Evolutionary conservation across 2,797 vertebrate species (phyloP), one percentile per base, ranked within the genome.

Genomic region (Clarias laeviceps): DNA sequence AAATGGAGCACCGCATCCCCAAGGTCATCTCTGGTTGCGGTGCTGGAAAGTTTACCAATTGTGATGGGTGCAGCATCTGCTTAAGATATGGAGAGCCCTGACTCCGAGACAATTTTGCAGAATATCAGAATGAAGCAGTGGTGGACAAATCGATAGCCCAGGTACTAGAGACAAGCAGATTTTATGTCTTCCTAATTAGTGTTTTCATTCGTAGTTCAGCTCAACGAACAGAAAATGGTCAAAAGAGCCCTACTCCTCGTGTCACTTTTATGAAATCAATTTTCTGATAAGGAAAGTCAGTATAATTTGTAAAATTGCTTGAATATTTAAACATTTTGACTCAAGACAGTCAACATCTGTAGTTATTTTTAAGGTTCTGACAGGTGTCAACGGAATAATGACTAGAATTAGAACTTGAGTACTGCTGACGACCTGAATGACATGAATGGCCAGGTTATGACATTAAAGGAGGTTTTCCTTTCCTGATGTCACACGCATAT

Each of bases 61-160:
- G 12, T 79, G 27, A 87, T 90, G 74, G 87, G 57, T 64, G 74
- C 68, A 88, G 88, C 84, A 84, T 89, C 89, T 77, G 85, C 76
- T 85, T 62, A 89, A 77, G 80, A 66, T 80, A 27, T 64, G 73
- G 37, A 45, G 34, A 45, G 22, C 20, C 37, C 11, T 72, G 69
- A 45, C 37, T 72, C 34, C 69, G 45, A 72, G 68, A 20, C 68
- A 70, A 40, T 37, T 70, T 70, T 70, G 37, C 11, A 72, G 22
- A 34, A 32, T 68, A 68, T 68, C 65, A 8, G 65, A 45, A 40
- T 40, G 20, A n/a, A 72, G 22, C 69, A 70, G 37, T 15, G 20
- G 3, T 22, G 34, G 9, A 24, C 64, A 32, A 66, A 66, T 29
- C 27, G 17, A 14, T 66, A 32, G 64, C 37, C 34, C 7, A 18